Evolutionary conservation across 2,888 invertebrate species (phyloP), one percentile per base, ranked within the genome.

Genomic region (Orthosia incerta): DNA sequence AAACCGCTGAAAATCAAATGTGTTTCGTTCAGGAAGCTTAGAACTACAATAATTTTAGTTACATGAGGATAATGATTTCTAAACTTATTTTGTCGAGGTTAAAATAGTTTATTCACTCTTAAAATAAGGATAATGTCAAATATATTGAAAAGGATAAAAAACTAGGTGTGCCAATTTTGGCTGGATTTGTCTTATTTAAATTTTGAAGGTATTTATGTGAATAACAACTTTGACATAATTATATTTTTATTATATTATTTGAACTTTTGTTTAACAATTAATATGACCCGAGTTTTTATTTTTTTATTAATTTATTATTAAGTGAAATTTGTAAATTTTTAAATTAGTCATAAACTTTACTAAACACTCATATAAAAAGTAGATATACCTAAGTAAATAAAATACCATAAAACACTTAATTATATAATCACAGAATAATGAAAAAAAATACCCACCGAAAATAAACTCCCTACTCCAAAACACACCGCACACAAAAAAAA

Each of bases 381-480:
- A 39, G 7, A 39, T 39, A 39, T 9, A 9, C 39, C 1, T 39
- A 39, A 9, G 9, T 39, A 39, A 39, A 20, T 13, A 11, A 12
- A 31, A 31, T 11, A 50, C 16, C 5, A 3, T 26, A 48, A 50
- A 26, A 15, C 3, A 59, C 18, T 46, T 45, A 9, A 39, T 39
- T 39, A 39, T 39, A 39, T 39, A 39, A 39, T 39, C 9, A 39
- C 9, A 56, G 1, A 45, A 20, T 55, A 55, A 61, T 1, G 15
- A 26, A 64, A 56, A 60, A 13, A 75, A 59, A 48, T 71, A 76
- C 76, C 16, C 59, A 76, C 76, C 76, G 16, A 50, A 71, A 71
- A 59, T n/a, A 48, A 76, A 77, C 31, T n/a, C 46, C 18, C 1
- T 53, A 3, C 63, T 59, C 71, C 78, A 50, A 71, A 55, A 31